phyloP scores from a whole-genome alignment of 2,888 invertebrate species.

The Mythimna lalbum region DNA sequence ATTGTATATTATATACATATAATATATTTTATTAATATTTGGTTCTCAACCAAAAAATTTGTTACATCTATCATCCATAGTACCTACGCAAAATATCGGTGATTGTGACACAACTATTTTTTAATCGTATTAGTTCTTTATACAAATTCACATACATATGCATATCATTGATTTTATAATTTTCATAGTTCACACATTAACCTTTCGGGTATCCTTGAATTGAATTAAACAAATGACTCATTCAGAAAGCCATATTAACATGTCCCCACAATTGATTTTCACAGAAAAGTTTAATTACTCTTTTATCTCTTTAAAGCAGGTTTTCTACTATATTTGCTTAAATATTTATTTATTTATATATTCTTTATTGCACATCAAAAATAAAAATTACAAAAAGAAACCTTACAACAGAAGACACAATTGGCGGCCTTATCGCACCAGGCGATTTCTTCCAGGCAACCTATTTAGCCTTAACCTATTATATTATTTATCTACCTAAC shows the following conservation, averaged over 20 bases:
- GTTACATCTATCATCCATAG: too few species aligned
- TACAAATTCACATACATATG: constrained; percentile 11
- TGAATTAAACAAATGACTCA: constrained; percentile 30
- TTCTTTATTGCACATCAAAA: too few species aligned
- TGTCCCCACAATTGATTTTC: background rate
- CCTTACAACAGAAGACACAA: too few species aligned
- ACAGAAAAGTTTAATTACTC: background rate
- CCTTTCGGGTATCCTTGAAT: constrained; percentile 42
- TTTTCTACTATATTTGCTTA: background rate
- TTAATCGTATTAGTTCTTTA: constrained; percentile 10
- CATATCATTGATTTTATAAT: constrained; percentile 4
- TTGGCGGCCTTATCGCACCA: too few species aligned
- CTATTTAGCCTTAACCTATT: too few species aligned
- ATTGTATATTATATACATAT: too few species aligned
- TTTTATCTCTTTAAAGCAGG: background rate
- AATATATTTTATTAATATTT: background rate
- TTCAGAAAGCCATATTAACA: background rate
- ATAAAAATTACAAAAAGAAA: too few species aligned
- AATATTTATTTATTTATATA: background rate
- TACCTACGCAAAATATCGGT: background rate
- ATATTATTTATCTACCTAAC: background rate
- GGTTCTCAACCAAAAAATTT: background rate
- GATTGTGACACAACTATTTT: background rate
- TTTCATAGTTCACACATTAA: constrained; percentile 27
- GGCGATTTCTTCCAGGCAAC: too few species aligned